A percentile compares a stretch with the other conserved stretches of the same genome.
phyloP scores from a whole-genome alignment of 2,888 invertebrate genomes.

The Fragum fragum region DNA sequence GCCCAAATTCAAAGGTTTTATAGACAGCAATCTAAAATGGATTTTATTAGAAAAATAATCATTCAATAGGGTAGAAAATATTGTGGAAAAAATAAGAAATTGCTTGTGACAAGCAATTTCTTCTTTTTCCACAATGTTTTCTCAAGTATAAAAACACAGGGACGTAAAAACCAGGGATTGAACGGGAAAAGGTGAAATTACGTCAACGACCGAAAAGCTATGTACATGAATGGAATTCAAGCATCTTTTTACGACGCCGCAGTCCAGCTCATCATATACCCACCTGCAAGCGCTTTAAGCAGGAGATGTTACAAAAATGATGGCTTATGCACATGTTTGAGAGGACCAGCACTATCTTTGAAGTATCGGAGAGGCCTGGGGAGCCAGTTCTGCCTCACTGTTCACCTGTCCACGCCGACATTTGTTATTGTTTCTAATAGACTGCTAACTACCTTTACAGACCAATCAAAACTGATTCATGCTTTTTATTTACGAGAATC shows the following conservation, averaged over 20 bases:
- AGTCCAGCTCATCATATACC: neutral
- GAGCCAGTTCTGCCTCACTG: slow-evolving; percentile 14
- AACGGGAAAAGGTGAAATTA: no score
- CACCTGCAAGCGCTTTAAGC: slow-evolving; percentile 11
- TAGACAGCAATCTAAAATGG: no score
- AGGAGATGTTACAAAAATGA: slow-evolving; percentile 22
- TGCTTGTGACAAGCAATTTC: no score
- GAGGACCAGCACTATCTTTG: slow-evolving; percentile 23
- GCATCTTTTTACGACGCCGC: neutral
- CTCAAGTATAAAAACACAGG: no score
- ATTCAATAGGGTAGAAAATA: no score
- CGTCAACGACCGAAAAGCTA: no score
- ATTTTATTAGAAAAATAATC: no score
- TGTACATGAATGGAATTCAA: no score
- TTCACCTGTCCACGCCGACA: slow-evolving; percentile 16
- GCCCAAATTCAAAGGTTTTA: no score
- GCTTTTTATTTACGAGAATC: neutral
- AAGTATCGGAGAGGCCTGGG: neutral
- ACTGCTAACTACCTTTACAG: slow-evolving; percentile 25
- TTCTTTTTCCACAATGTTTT: no score
- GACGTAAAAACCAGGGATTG: no score
- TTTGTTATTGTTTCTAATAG: slow-evolving; percentile 26
- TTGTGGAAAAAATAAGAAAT: no score
- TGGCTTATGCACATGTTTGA: slow-evolving; percentile 26
- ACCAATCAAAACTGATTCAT: neutral